Base-by-base conservation (phyloP, 1,140 invertebrate species). In the Drusus annulatus region DNA sequence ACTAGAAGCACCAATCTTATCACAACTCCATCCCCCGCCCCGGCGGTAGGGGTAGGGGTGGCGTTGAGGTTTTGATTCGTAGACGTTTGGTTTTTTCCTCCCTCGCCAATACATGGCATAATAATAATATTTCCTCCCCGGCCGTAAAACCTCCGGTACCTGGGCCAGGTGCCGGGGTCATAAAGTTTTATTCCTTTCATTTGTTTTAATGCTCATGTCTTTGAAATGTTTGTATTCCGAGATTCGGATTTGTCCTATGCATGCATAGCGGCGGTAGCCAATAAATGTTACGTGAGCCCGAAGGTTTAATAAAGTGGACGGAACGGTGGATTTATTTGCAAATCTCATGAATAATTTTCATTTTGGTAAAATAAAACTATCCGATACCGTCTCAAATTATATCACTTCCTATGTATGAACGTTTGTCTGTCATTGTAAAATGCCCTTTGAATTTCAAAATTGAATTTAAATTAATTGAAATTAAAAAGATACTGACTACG, bases 171-270 rank as follows among this genome's bases (percentile, higher is more conserved):
- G 81, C 69, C 50, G 60, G 56, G 65, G 58, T 76, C 79, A 74
- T 83, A 83, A 83, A 83, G 79, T 83, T 83, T 83, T 83, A 83
- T 83, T 83, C 73, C 81, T 83, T 83, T 83, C 81, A 83, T 83
- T 83, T 83, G 81, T 83, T 83, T 83, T 83, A 83, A 83, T 83
- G 81, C 81, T 83, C 81, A 80, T 83, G 81, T 83, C 81, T 83
- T 83, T 73, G 65, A 68, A 79, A 83, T 80, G 79, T 83, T 80
- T 83, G 81, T 80, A 83, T 83, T 77, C 79, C 62, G 77, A 83
- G 80, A 51, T 78, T 76, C 69, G 25, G 28, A 19, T 25, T 2
- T 28, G 23, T 52, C 25, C 52, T 74, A 28, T 74, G 69, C 52
- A 56, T 74, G 50, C 69, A 56, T 52, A 71, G 16, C 36, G 65